Percentiles rank a stretch among this genome's conserved stretches.
Conservation (phyloP, 2,888 invertebrate genomes). For the Anoncus sp. region DNA sequence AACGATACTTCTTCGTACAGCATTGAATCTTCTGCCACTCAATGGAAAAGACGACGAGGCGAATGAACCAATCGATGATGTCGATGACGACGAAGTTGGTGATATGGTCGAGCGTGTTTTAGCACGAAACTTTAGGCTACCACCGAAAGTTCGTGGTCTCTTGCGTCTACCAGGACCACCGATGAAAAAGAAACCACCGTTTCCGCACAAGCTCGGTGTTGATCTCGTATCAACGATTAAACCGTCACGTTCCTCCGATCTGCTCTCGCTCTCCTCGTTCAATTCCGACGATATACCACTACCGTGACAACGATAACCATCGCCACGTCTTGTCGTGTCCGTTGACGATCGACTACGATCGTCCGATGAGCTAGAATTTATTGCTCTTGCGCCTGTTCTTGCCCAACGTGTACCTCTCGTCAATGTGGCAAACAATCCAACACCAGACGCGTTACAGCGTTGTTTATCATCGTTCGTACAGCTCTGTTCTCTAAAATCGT, state of each 20-base stretch:
- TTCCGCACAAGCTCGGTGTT: conserved; percentile 72
- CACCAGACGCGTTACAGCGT: conserved; percentile 1
- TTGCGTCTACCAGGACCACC: conserved; percentile 43
- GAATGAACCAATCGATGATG: conserved; percentile 59
- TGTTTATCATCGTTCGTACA: conserved; percentile 17
- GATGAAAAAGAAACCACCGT: conserved; percentile 61
- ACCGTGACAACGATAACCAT: conserved; percentile 35
- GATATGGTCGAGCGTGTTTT: conserved; percentile 50
- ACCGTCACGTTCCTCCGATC: conserved; percentile 77
- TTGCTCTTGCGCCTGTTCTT: conserved; percentile 7
- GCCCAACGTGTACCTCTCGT: conserved; percentile 42
- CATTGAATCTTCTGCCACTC: conserved; percentile 33
- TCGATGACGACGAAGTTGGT: conserved; percentile 64
- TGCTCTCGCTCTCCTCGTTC: conserved; percentile 75
- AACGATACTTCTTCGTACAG: conserved; percentile 36
- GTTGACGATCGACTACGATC: conserved; percentile 67
- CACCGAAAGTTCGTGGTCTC: conserved; percentile 71
- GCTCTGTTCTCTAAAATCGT: background rate
- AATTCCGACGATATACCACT: conserved; percentile 75
- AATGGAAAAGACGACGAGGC: conserved; percentile 53
- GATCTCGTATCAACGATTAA: conserved; percentile 72
- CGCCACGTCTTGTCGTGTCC: conserved; percentile 42
- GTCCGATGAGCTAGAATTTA: conserved; percentile 69
- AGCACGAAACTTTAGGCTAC: conserved; percentile 67
- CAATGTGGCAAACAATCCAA: conserved; percentile 50